Evolutionary conservation across 2,888 invertebrate species (phyloP), one percentile per base, ranked within the genome.

Genomic region (Tolmerus cingulatus): DNA sequence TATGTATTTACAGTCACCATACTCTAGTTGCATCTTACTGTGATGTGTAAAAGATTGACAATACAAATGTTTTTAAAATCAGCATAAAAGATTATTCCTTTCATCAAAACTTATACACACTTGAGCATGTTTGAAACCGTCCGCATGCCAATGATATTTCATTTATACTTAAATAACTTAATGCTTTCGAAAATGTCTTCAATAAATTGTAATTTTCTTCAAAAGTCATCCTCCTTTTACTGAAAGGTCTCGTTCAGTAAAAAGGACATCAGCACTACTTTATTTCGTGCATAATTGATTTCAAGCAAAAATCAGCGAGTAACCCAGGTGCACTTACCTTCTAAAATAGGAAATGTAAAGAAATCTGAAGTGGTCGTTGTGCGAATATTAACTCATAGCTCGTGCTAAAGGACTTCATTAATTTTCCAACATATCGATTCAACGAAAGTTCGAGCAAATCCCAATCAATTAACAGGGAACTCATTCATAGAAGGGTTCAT

Each of bases 401-500:
- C 82, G 57, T 82, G 82, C 1, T 37, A 19, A 34, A 19, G 16
- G 40, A 82, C 37, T 82, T 82, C 82, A 82, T 82, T 66, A 82
- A 82, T 82, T 82, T 57, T 82, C 14, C 46, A 82, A 55, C 23
- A 43, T 7, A 12, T 5, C 37, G 34, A 19, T 77, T 77, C 37
- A 57, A 81, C 55, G 81, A 82, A 82, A 82, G 66, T 37, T 40
- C 82, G 9, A 55, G 40, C 30, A 57, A 57, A 57, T 82, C 23
- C 16, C 43, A 40, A 78, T 78, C 55, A 55, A 51, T 55, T 27
- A 55, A 81, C 55, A 30, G 34, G 43, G 74, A 55, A n/a, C 23
- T 84, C 51, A 85, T 85, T 74, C 74, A 85, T 74, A 43, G 30
- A 85, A 85, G 85, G 74, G 74, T 85, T 85, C 85, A 85, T 85